Conservation (phyloP, 2,888 invertebrate species). For the Rotaria macrura region DNA sequence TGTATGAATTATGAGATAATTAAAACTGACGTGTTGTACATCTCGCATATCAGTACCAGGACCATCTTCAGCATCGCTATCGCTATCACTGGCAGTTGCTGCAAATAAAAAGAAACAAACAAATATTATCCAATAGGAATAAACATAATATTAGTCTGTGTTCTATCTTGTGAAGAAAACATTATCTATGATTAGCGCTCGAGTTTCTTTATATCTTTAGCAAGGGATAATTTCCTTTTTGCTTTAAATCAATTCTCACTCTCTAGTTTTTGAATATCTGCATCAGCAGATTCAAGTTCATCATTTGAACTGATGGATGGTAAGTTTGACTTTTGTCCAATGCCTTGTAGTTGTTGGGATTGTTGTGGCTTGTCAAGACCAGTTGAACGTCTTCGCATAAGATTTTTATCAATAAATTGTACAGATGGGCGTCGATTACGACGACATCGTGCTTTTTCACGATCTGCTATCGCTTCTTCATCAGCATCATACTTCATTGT, state of each 20-base stretch:
- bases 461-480: not conserved
- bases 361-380: not conserved
- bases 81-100: conserved; percentile 13
- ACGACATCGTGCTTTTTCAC: not conserved
- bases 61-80: not conserved
- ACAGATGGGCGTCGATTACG: not conserved
- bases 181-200: not conserved
- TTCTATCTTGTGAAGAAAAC: not conserved
- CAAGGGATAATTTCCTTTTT: not conserved
- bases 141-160: not conserved
- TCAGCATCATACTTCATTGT: not conserved
- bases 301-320: not conserved
- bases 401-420: conserved; percentile 16
- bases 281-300: not conserved
- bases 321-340: too few relatives aligned
- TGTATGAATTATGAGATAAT: not conserved
- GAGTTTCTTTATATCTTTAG: not conserved
- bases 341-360: not conserved
- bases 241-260: not conserved
- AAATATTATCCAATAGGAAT: not conserved
- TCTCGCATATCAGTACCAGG: not conserved
- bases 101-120: not conserved
- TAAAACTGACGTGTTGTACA: not conserved
- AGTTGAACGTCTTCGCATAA: not conserved
- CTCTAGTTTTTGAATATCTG: not conserved